Percentiles rank a stretch among this genome's conserved stretches.
phyloP scores from a whole-genome alignment of 2,113 vertebrate species.

The Pangasianodon gigas region DNA sequence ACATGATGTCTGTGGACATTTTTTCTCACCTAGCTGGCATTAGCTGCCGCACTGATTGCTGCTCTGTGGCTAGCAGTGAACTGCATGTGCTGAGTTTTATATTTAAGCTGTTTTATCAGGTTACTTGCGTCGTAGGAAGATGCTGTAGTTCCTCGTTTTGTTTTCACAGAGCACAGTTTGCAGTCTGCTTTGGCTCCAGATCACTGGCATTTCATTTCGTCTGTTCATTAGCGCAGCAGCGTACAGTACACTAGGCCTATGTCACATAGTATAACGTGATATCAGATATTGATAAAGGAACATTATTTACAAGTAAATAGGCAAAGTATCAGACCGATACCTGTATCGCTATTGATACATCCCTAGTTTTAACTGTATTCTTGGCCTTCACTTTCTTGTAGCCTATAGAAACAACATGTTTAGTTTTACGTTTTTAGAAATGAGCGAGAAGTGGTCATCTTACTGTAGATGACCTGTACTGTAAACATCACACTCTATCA shows the following conservation, averaged over 20 bases:
- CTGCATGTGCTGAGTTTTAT: neutral
- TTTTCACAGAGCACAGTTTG: neutral
- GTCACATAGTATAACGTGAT: neutral
- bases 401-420: neutral
- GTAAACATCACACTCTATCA: neutral
- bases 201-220: neutral
- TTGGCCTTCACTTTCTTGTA: neutral
- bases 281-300: neutral
- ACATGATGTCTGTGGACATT: neutral
- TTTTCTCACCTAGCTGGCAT: neutral
- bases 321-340: neutral
- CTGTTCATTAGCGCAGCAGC: neutral
- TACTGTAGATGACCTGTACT: neutral
- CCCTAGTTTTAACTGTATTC: neutral
- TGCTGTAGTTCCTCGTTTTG: neutral
- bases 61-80: neutral
- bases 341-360: neutral
- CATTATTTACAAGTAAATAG: neutral
- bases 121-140: neutral
- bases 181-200: neutral
- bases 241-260: neutral
- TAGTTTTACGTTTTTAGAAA: neutral
- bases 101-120: neutral
- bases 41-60: neutral
- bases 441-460: neutral